Percentiles rank a stretch among this genome's conserved stretches.
Evolutionary conservation across 1,140 invertebrate species (phyloP).

Genomic region (Saccostrea echinata): DNA sequence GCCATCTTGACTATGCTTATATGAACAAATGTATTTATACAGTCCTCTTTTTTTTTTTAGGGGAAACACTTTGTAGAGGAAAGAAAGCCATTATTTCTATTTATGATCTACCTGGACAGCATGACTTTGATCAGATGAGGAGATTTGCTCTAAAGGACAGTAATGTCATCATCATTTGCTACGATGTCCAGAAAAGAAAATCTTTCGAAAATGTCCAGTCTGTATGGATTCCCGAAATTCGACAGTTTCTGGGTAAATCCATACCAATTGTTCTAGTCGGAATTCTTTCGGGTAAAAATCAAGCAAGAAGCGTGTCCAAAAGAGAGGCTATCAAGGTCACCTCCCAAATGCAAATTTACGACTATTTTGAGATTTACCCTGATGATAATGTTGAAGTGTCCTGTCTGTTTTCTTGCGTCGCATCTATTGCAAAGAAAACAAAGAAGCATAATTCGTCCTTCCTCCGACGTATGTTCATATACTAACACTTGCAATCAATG

Average conservation of each 20-base stretch:
- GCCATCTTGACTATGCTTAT: not conserved
- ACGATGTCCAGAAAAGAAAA: conserved; percentile 3
- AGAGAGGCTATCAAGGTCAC: conserved; percentile 8
- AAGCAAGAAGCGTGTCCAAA: not conserved
- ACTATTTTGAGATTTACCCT: not conserved
- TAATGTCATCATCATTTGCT: not conserved
- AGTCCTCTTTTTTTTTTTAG: not conserved
- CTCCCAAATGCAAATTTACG: not conserved
- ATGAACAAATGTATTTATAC: not conserved
- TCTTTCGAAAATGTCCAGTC: conserved; percentile 10
- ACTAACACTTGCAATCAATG: not conserved
- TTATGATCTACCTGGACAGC: conserved; percentile 5
- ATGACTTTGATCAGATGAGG: conserved; percentile 16
- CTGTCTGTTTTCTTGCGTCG: conserved; percentile 13
- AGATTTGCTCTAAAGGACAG: not conserved
- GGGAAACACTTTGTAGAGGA: not conserved
- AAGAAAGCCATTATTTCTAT: not conserved
- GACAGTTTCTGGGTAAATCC: conserved; percentile 15
- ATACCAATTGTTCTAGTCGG: not conserved
- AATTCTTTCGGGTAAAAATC: not conserved
- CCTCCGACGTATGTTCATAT: not conserved
- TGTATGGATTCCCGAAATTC: conserved; percentile 27
- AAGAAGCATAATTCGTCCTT: not conserved
- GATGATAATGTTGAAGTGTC: not conserved
- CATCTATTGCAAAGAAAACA: conserved; percentile 9